These are phyloP conservation scores for Tragulus kanchil DNA, from an alignment of 2,113 vertebrate species.

Conservation along the genomic window DNA sequence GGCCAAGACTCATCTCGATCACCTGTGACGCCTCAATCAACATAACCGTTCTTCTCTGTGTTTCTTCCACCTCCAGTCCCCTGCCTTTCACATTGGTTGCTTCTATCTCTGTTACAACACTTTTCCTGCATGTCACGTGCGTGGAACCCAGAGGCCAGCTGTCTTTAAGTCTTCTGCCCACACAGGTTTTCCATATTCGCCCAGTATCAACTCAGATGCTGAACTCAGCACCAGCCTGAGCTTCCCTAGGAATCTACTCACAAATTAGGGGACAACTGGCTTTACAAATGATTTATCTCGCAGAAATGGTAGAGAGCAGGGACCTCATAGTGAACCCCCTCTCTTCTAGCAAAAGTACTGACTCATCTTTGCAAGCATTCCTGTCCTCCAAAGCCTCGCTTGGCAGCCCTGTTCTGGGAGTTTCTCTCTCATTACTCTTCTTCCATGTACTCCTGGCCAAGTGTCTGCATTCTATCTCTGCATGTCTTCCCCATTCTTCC, in stretches of 20 bases:
- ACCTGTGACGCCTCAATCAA: background rate
- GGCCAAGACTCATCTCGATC: background rate
- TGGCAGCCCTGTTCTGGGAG: background rate
- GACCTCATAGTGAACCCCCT: background rate
- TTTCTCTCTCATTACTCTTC: background rate
- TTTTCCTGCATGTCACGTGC: background rate
- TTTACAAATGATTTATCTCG: slow-evolving; percentile 11
- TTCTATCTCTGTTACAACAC: background rate
- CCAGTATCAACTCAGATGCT: background rate
- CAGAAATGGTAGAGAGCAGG: background rate
- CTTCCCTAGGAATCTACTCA: background rate
- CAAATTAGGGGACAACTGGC: background rate
- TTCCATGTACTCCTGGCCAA: background rate
- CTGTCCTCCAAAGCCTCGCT: slow-evolving; percentile 3
- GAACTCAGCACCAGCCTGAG: background rate
- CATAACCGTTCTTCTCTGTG: background rate
- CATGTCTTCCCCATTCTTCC: background rate
- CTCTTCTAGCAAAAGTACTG: background rate
- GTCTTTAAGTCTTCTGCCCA: background rate
- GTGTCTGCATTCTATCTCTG: background rate
- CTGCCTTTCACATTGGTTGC: background rate
- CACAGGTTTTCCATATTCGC: background rate
- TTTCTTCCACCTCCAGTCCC: background rate
- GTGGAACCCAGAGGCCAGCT: background rate
- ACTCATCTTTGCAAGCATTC: background rate